Percentiles rank a stretch among this genome's conserved stretches.
Conservation (phyloP, 2,888 invertebrate species). For the Neoitamus cyanurus region DNA sequence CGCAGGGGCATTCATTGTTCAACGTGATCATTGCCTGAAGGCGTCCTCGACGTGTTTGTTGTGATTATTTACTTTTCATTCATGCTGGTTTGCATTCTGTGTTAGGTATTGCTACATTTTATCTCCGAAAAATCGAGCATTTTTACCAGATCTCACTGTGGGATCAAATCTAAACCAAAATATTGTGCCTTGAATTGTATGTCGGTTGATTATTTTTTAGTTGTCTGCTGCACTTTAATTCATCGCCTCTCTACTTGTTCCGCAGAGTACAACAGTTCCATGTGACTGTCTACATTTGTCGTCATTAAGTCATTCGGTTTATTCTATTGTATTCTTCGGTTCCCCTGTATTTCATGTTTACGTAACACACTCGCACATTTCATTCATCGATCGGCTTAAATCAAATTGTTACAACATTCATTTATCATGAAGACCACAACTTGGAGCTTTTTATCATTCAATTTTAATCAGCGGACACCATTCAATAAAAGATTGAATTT, state of each 20-base stretch:
- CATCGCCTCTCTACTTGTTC: background rate
- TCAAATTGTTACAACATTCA: conserved; percentile 37
- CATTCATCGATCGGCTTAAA: conserved; percentile 35
- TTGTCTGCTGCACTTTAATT: background rate
- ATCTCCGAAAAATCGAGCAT: background rate
- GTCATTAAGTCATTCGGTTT: background rate
- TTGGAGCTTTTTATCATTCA: conserved; percentile 28
- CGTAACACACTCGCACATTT: conserved; percentile 12
- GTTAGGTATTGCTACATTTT: background rate
- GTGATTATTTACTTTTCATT: background rate
- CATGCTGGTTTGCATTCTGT: background rate
- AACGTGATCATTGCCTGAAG: background rate
- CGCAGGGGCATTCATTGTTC: background rate
- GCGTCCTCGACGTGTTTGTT: background rate
- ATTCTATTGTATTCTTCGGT: background rate
- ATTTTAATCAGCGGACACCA: conserved; percentile 43
- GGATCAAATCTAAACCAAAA: background rate
- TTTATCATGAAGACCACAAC: background rate
- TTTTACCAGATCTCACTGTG: background rate
- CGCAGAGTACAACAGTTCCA: background rate
- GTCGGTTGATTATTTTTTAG: background rate
- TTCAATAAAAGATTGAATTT: conserved; percentile 37
- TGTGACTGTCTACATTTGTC: background rate
- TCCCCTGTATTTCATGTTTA: background rate
- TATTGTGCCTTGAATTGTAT: background rate